Conservation (phyloP, 2,113 vertebrate species). For the Calyptomena viridis region DNA sequence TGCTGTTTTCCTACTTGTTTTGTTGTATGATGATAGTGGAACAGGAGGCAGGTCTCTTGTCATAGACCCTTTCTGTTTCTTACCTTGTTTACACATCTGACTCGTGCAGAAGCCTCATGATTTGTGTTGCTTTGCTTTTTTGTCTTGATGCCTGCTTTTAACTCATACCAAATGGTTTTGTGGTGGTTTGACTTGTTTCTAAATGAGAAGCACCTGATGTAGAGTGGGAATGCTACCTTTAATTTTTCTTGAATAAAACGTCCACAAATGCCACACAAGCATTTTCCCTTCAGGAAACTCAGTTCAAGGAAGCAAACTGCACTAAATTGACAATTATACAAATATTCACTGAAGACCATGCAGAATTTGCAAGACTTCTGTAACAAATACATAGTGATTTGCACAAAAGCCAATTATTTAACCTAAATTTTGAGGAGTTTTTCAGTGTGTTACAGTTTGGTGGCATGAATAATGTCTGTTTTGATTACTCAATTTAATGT, state of each 20-base stretch:
- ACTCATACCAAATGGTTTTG: background rate
- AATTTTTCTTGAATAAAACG: background rate
- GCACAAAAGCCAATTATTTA: background rate
- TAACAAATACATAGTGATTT: background rate
- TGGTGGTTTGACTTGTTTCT: background rate
- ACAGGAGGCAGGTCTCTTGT: background rate
- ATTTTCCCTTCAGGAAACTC: background rate
- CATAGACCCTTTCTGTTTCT: background rate
- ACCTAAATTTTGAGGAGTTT: background rate
- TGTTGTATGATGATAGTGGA: background rate
- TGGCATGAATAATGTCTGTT: background rate
- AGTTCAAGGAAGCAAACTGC: background rate
- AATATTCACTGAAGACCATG: background rate
- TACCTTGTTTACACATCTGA: fast-evolving
- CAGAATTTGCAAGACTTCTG: background rate
- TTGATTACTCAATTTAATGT: background rate
- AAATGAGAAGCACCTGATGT: background rate
- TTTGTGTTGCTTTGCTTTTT: background rate
- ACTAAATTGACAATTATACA: background rate
- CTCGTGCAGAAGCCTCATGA: background rate
- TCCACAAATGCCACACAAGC: background rate
- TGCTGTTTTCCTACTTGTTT: background rate
- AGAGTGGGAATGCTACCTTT: background rate
- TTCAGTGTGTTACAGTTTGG: background rate
- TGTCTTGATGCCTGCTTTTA: background rate